These are phyloP conservation scores for Maccullochella peelii DNA, from an alignment of 2,113 vertebrate species.

Conservation along the genomic window DNA sequence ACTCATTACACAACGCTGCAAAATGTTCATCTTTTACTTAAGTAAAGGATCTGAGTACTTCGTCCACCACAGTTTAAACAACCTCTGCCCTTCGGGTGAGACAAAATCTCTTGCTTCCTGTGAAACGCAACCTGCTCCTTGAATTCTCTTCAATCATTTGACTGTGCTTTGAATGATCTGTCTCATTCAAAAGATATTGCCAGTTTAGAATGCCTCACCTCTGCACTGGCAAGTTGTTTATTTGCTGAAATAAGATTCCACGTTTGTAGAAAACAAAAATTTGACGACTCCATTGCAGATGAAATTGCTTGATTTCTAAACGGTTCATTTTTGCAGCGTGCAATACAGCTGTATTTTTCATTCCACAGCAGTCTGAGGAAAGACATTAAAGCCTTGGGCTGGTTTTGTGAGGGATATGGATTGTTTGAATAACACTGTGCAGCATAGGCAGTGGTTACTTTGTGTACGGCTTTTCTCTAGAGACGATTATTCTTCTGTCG, in stretches of 20 bases:
- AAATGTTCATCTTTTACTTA: not conserved
- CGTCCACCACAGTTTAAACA: not conserved
- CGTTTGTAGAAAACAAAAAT: constrained; percentile 28
- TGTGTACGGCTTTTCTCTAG: constrained; percentile 49
- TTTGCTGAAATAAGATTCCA: constrained; percentile 25
- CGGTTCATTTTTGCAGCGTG: constrained; percentile 3
- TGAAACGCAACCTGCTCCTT: not conserved
- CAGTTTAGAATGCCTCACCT: not conserved
- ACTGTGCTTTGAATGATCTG: not conserved
- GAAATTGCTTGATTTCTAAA: constrained; percentile 43
- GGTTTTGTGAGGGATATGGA: constrained; percentile 57
- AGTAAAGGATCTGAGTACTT: not conserved
- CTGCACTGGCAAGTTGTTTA: constrained; percentile 9
- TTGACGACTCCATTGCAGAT: not conserved
- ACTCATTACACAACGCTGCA: not conserved
- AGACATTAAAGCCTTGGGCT: constrained; percentile 44
- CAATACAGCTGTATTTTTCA: constrained; percentile 32
- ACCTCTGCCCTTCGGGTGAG: not conserved
- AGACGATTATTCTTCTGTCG: constrained; percentile 57
- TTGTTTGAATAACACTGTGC: constrained; percentile 57
- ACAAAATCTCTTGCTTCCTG: not conserved
- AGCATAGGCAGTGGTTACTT: constrained; percentile 56
- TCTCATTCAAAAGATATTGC: constrained; percentile 24
- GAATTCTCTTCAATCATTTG: constrained; percentile 17
- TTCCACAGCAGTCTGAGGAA: constrained; percentile 22